These are phyloP conservation scores for Thymallus thymallus DNA, from an alignment of 2,113 vertebrate genomes.

Conservation along the genomic window DNA sequence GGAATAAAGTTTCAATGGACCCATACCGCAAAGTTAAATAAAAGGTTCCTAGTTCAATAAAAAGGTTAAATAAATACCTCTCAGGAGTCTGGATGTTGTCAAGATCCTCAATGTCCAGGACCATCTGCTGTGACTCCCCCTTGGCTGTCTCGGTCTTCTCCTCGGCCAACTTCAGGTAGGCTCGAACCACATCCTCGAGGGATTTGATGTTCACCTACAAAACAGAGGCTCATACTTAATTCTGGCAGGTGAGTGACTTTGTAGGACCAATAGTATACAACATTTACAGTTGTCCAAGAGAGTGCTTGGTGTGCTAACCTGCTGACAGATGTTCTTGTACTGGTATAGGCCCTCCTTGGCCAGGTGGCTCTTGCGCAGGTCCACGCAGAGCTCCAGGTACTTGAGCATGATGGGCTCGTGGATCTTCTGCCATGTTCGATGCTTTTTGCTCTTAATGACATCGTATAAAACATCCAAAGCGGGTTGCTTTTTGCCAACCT, in stretches of 20 bases:
- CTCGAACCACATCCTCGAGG: constrained; percentile 95
- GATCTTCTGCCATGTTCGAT: constrained; percentile 99
- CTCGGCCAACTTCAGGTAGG: constrained; percentile 96
- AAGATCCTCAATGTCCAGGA: constrained; percentile 96
- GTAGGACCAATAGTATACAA: no score
- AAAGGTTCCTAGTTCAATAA: no score
- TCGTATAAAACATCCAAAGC: constrained; percentile 97
- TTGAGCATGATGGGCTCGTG: constrained; percentile 99
- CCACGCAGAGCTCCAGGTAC: constrained; percentile 97
- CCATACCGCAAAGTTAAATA: no score
- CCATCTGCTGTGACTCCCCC: constrained; percentile 98
- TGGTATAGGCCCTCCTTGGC: constrained; percentile 98
- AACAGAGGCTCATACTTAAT: constrained; percentile 3
- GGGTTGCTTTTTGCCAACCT: constrained; percentile 98
- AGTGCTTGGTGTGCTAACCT: constrained; percentile 71
- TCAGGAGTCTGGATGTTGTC: constrained; percentile 99
- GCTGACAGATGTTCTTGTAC: constrained; percentile 99
- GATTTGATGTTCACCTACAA: constrained; percentile 97
- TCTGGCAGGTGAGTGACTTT: not conserved
- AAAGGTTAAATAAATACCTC: constrained; percentile 72
- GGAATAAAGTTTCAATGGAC: not conserved
- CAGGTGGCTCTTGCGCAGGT: constrained; percentile 98
- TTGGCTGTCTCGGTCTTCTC: constrained; percentile 98
- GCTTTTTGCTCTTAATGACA: constrained; percentile 99
- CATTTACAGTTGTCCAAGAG: not conserved